These are phyloP conservation scores for Orestias chungarensis DNA, from an alignment of 2,797 vertebrate genomes.

Conservation along the genomic window DNA sequence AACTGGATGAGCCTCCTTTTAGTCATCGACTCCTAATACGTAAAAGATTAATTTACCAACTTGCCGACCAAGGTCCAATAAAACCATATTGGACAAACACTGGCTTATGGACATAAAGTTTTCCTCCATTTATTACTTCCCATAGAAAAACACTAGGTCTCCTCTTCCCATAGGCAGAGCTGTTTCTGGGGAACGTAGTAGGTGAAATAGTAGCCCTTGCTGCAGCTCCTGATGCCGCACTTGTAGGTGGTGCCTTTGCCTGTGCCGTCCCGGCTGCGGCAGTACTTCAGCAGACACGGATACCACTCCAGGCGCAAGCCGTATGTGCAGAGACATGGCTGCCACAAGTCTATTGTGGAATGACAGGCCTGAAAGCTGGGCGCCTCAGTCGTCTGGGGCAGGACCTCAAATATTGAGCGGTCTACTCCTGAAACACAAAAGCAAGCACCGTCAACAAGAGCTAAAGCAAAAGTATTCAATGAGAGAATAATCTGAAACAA, in stretches of 20 bases:
- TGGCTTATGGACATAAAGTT: slow-evolving; percentile 12
- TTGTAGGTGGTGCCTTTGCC: slow-evolving; percentile 90
- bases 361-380: slow-evolving; percentile 83
- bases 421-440: slow-evolving; percentile 83
- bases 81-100: slow-evolving; percentile 38
- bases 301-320: slow-evolving; percentile 94
- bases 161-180: slow-evolving; percentile 96
- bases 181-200: slow-evolving; percentile 92
- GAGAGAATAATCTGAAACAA: slow-evolving; percentile 18
- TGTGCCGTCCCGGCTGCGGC: slow-evolving; percentile 84
- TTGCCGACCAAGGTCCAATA: slow-evolving; percentile 43
- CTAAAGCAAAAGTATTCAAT: slow-evolving; percentile 40
- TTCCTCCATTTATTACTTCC: slow-evolving; percentile 15
- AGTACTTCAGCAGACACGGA: slow-evolving; percentile 96
- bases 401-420: slow-evolving; percentile 88
- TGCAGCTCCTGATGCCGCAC: slow-evolving; percentile 98
- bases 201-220: slow-evolving; percentile 91
- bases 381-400: slow-evolving; percentile 79
- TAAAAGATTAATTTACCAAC: slow-evolving; percentile 47
- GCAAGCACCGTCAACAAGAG: slow-evolving; percentile 9
- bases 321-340: slow-evolving; percentile 90
- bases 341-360: slow-evolving; percentile 83
- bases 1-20: slow-evolving; percentile 45
- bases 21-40: slow-evolving; percentile 37
- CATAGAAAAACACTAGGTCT: slow-evolving; percentile 79